Percentiles rank a stretch among this genome's conserved stretches.
Evolutionary conservation across 2,888 invertebrate genomes (phyloP).

Genomic region (Plemyria rubiginata): DNA sequence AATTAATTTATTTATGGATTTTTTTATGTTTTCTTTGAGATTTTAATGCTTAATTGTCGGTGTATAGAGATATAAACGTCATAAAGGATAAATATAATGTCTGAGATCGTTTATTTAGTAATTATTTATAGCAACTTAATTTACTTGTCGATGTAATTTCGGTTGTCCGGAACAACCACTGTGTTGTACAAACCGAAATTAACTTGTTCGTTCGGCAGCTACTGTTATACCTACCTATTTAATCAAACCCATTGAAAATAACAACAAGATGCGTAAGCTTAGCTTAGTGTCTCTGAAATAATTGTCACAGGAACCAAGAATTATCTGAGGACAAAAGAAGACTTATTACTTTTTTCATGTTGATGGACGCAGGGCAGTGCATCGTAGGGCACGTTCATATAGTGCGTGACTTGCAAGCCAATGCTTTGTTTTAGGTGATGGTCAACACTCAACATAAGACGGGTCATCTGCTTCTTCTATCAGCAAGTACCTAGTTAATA

Average conservation of each 20-base stretch:
- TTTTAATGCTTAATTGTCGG: slow-evolving; percentile 38
- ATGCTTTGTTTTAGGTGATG: not conserved
- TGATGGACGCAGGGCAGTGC: no score
- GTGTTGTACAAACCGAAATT: no score
- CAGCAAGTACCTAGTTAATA: no score
- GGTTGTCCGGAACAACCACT: no score
- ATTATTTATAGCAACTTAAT: slow-evolving; percentile 25
- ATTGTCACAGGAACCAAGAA: not conserved
- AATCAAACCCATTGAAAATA: not conserved
- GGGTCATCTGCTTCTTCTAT: not conserved
- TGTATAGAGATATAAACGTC: slow-evolving; percentile 32
- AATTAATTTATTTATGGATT: slow-evolving; percentile 42
- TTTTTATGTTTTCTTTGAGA: slow-evolving; percentile 36
- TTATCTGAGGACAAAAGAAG: no score
- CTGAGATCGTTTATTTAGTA: slow-evolving; percentile 25
- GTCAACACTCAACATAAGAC: no score
- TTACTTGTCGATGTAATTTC: slow-evolving; percentile 12
- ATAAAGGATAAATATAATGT: slow-evolving; percentile 18
- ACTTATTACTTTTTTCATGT: no score
- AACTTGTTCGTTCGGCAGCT: slow-evolving; percentile 6
- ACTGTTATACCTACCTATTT: slow-evolving; percentile 7
- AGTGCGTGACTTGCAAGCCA: no score
- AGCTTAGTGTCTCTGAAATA: not conserved
- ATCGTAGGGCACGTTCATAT: no score
- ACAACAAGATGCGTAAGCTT: not conserved